These are phyloP conservation scores for Apomyelois bistriatella DNA, from an alignment of 2,888 invertebrate genomes.

Conservation along the genomic window DNA sequence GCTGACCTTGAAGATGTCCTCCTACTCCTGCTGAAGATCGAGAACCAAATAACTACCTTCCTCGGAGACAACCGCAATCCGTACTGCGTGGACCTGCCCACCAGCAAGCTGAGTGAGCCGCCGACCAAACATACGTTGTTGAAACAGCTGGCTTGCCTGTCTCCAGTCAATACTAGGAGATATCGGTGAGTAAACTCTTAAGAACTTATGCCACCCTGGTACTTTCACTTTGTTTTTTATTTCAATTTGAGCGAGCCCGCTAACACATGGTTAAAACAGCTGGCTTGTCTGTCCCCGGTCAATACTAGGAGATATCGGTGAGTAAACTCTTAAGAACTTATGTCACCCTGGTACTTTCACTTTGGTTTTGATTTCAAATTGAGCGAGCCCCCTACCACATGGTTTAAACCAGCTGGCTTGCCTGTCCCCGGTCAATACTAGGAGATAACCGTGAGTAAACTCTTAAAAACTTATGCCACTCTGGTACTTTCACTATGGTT, in stretches of 20 bases:
- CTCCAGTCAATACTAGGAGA: constrained; percentile 46
- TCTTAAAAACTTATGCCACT: not conserved
- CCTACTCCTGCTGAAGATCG: constrained; percentile 79
- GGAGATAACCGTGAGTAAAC: constrained; percentile 43
- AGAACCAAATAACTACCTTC: constrained; percentile 81
- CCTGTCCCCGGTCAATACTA: constrained; percentile 46
- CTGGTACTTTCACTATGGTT: not conserved
- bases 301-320: constrained; percentile 51
- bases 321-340: not conserved
- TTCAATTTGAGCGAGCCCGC: constrained; percentile 30
- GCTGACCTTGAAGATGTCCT: constrained; percentile 86
- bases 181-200: constrained; percentile 36
- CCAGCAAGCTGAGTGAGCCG: constrained; percentile 35
- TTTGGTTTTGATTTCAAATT: constrained; percentile 21
- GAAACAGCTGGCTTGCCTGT: constrained; percentile 48
- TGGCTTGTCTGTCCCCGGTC: constrained; percentile 51
- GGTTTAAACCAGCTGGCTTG: constrained; percentile 54
- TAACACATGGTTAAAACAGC: constrained; percentile 49
- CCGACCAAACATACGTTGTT: constrained; percentile 52
- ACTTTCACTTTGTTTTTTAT: not conserved
- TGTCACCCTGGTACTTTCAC: not conserved
- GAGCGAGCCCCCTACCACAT: constrained; percentile 37
- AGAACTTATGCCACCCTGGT: not conserved
- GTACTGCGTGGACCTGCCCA: constrained; percentile 69
- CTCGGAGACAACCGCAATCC: constrained; percentile 75